These are phyloP conservation scores for Tautogolabrus adspersus DNA, from an alignment of 2,113 vertebrate genomes.

Conservation along the genomic window DNA sequence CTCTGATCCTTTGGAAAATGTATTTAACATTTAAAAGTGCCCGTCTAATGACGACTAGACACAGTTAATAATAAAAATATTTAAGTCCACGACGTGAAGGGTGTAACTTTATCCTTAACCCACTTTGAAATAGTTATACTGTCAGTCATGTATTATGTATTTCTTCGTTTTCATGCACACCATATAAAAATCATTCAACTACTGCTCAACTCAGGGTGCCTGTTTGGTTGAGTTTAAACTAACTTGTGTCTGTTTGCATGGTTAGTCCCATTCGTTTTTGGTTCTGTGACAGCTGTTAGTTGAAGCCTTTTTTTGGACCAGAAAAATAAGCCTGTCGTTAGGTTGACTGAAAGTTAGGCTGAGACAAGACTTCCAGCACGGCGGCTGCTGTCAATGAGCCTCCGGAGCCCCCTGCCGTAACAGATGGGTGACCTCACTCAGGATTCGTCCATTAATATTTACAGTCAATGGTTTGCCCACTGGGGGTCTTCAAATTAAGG, in stretches of 20 bases:
- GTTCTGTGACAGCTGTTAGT: not conserved
- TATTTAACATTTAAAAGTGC: conserved; percentile 41
- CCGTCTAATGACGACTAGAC: conserved; percentile 27
- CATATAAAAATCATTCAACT: not conserved
- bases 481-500: too few relatives aligned
- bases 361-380: too few relatives aligned
- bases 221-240: not conserved
- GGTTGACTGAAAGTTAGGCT: too few relatives aligned
- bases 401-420: too few relatives aligned
- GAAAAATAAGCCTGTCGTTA: not conserved
- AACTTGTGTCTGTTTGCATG: not conserved
- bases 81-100: conserved; percentile 33
- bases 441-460: too few relatives aligned
- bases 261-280: not conserved
- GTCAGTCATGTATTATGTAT: not conserved
- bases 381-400: too few relatives aligned
- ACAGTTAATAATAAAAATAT: conserved; percentile 16
- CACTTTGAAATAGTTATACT: conserved; percentile 14
- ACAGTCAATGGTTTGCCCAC: too few relatives aligned
- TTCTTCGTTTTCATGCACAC: not conserved
- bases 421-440: too few relatives aligned
- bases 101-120: not conserved
- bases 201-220: not conserved
- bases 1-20: conserved; percentile 34
- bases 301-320: not conserved